These are phyloP conservation scores for Protaetia brevitarsis DNA, from an alignment of 1,140 invertebrate genomes.

Conservation along the genomic window DNA sequence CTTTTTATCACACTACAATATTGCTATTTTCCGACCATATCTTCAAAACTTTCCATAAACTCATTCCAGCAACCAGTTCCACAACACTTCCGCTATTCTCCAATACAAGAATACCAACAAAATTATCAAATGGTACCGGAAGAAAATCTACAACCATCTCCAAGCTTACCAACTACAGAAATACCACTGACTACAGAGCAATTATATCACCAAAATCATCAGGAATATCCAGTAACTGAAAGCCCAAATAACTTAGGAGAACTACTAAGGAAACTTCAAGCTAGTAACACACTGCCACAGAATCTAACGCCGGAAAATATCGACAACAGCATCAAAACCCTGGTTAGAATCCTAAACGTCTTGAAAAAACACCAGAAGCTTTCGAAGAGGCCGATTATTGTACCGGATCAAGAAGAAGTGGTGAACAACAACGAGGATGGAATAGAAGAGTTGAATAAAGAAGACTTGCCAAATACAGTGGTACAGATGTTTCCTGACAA, in stretches of 20 bases:
- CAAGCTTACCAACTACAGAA: neutral
- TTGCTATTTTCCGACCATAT: too few relatives aligned
- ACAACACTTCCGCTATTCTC: neutral
- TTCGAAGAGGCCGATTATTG: constrained; percentile 37
- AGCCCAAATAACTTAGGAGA: constrained; percentile 47
- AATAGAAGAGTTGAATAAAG: constrained; percentile 26
- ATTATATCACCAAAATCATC: neutral
- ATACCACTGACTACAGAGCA: neutral
- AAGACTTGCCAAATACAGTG: constrained; percentile 28
- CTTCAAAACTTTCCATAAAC: too few relatives aligned
- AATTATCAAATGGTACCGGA: neutral
- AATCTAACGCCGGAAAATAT: constrained; percentile 71
- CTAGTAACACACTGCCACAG: constrained; percentile 70
- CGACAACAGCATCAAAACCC: constrained; percentile 70
- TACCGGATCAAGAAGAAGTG: constrained; percentile 32
- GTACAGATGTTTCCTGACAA: constrained; percentile 38
- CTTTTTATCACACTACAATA: too few relatives aligned
- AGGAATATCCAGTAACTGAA: constrained; percentile 5
- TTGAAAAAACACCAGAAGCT: constrained; percentile 51
- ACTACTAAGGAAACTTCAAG: constrained; percentile 63
- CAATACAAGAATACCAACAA: constrained; percentile 4
- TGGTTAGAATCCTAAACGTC: constrained; percentile 67
- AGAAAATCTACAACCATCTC: neutral
- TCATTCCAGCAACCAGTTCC: constrained; percentile 1
- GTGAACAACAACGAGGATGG: constrained; percentile 35